Percentiles rank a stretch among this genome's conserved stretches.
phyloP scores from a whole-genome alignment of 2,888 invertebrate species.

The Pyrrhosoma nymphula region DNA sequence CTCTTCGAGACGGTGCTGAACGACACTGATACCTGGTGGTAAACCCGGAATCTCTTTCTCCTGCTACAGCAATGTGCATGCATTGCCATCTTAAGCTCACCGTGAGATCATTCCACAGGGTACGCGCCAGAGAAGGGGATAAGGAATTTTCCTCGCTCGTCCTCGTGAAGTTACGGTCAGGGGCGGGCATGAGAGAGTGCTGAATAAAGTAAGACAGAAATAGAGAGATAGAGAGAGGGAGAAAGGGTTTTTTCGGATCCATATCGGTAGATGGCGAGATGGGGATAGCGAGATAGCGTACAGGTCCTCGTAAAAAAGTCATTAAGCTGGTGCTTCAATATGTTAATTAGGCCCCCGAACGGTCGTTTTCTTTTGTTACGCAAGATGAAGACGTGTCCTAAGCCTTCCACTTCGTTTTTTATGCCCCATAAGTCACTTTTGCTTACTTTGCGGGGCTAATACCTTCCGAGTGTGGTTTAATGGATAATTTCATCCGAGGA shows the following conservation, averaged over 20 bases:
- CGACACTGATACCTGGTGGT: too few relatives aligned
- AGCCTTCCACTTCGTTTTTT: background rate
- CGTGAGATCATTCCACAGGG: too few relatives aligned
- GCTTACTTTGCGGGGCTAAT: constrained; percentile 19
- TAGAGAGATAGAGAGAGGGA: background rate
- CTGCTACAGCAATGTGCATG: too few relatives aligned
- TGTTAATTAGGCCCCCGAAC: background rate
- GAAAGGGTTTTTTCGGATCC: background rate
- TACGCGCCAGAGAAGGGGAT: too few relatives aligned
- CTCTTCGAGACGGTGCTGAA: too few relatives aligned
- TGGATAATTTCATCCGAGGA: background rate
- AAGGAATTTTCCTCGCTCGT: too few relatives aligned
- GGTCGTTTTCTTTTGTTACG: background rate
- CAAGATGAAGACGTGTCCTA: constrained; percentile 2
- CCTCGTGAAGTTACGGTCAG: too few relatives aligned
- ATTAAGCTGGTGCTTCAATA: constrained; percentile 16
- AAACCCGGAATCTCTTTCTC: too few relatives aligned
- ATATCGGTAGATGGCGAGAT: constrained; percentile 17
- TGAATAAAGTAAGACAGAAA: too few relatives aligned
- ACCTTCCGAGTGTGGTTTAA: background rate
- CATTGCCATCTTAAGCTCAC: too few relatives aligned
- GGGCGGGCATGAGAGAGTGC: too few relatives aligned
- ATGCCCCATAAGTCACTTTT: constrained; percentile 24
- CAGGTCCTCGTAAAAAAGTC: background rate
- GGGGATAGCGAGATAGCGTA: background rate